phyloP scores from a whole-genome alignment of 2,113 vertebrate genomes.

The Carassius gibelio region DNA sequence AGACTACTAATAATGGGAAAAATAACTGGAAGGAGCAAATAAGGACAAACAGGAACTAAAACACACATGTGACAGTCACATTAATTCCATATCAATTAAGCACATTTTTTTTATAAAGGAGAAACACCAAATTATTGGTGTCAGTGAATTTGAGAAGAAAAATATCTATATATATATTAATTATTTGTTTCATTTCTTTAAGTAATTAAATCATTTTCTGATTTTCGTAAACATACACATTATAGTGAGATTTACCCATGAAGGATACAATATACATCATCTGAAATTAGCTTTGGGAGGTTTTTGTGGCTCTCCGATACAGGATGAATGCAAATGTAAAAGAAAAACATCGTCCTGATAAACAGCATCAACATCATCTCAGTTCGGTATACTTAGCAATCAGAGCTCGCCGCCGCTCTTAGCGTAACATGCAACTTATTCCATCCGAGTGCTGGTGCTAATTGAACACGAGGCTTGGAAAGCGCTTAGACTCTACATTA shows the following conservation, averaged over 20 bases:
- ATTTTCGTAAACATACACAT: background rate
- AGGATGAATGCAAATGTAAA: background rate
- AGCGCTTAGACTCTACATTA: background rate
- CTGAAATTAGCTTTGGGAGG: background rate
- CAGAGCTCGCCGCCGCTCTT: background rate
- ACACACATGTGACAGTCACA: background rate
- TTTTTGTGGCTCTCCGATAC: background rate
- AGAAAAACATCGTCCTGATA: conserved; percentile 14
- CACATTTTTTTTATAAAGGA: background rate
- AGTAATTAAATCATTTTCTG: background rate
- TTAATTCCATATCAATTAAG: background rate
- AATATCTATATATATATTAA: background rate
- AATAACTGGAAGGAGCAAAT: no score
- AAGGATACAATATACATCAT: background rate
- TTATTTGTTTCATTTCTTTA: background rate
- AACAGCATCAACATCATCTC: conserved; percentile 15
- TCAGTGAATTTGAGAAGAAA: background rate
- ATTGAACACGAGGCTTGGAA: conserved; percentile 10
- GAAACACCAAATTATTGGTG: background rate
- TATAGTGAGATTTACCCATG: background rate
- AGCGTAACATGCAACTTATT: background rate
- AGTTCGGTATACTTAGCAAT: conserved; percentile 13
- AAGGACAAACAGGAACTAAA: no score
- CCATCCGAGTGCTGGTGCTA: conserved; percentile 5
- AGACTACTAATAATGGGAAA: no score